Conservation (phyloP, 2,797 vertebrate genomes). For the Telmatherina bonti region DNA sequence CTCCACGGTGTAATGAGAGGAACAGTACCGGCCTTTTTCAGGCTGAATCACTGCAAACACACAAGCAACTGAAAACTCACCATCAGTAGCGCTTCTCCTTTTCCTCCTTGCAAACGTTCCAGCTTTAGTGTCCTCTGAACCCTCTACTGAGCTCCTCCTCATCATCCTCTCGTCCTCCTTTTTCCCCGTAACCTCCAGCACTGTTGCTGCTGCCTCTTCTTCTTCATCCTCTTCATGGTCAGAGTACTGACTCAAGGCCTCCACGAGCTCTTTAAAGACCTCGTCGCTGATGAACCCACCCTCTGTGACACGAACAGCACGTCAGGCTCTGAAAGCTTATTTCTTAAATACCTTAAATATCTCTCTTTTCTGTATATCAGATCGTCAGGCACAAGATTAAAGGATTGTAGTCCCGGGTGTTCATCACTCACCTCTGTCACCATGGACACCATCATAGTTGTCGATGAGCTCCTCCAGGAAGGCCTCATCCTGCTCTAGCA, state of each 20-base stretch:
- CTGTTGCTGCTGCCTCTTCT: conserved; percentile 76
- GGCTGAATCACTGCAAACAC: conserved; percentile 8
- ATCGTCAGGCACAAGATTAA: neutral
- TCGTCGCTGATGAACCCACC: conserved; percentile 95
- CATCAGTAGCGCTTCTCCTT: conserved; percentile 77
- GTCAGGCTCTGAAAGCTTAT: neutral
- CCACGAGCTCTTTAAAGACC: conserved; percentile 95
- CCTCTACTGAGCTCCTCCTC: conserved; percentile 82
- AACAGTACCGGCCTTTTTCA: conserved; percentile 60
- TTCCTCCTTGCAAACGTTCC: conserved; percentile 73
- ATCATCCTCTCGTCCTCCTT: conserved; percentile 81
- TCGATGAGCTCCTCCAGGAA: conserved; percentile 98
- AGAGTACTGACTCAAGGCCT: conserved; percentile 92
- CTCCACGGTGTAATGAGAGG: conserved; percentile 35
- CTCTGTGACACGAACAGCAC: conserved; percentile 70
- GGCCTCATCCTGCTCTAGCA: conserved; percentile 96
- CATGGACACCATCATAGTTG: conserved; percentile 95
- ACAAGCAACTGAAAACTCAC: conserved; percentile 61
- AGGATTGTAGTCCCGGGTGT: neutral
- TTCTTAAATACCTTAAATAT: neutral
- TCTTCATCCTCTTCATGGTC: conserved; percentile 93
- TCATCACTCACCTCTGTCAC: conserved; percentile 71
- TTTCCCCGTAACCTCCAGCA: conserved; percentile 73
- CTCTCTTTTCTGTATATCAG: neutral
- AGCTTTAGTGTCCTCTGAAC: conserved; percentile 75